Conservation (phyloP, 2,888 invertebrate species). For the Callyntrura sp. region DNA sequence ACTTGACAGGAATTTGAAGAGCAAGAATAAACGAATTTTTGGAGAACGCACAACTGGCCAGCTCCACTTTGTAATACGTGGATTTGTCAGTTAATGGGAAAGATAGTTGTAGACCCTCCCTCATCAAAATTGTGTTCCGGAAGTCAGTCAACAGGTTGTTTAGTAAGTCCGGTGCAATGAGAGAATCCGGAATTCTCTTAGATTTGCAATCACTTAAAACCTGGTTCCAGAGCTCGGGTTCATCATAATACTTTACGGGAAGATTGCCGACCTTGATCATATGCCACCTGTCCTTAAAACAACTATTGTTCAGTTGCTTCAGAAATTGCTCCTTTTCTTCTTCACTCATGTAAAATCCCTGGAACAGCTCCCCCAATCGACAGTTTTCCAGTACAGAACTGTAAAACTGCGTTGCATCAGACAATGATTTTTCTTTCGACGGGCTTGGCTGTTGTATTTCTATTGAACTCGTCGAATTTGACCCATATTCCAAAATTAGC, state of each 20-base stretch:
- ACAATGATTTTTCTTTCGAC: not conserved
- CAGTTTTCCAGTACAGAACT: constrained; percentile 13
- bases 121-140: not conserved
- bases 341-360: constrained; percentile 5
- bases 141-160: not conserved
- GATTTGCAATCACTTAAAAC: constrained; percentile 66
- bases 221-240: constrained; percentile 23
- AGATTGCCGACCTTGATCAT: not conserved
- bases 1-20: constrained; percentile 56
- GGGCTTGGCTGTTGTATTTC: not conserved
- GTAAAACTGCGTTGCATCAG: not conserved
- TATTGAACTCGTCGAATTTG: not conserved
- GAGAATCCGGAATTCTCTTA: constrained; percentile 53
- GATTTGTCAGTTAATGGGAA: not conserved
- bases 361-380: constrained; percentile 37
- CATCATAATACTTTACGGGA: not conserved
- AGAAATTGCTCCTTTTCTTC: constrained; percentile 14
- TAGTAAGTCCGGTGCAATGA: constrained; percentile 27
- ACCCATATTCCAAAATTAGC: constrained; percentile 46
- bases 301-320: constrained; percentile 28
- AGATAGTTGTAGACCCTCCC: constrained; percentile 12
- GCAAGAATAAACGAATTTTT: constrained; percentile 63
- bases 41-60: constrained; percentile 52
- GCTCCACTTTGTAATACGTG: constrained; percentile 26
- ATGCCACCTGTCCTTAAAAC: constrained; percentile 34